Evolutionary conservation across 2,888 invertebrate genomes (phyloP), one percentile per base, ranked within the genome.

Genomic region (Scaptodrosophila latifasciaeformis): DNA sequence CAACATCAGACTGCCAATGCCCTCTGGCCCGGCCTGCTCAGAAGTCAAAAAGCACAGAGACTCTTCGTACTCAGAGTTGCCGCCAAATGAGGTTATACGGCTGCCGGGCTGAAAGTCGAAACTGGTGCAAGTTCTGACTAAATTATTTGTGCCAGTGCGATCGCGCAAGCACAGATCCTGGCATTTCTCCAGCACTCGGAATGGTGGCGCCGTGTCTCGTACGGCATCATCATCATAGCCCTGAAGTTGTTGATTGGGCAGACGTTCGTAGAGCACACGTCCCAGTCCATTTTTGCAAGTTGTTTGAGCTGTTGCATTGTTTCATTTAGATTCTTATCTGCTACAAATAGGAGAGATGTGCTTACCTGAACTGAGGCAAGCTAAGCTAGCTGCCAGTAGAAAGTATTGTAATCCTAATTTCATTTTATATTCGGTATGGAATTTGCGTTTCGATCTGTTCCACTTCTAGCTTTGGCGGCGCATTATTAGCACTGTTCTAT

Each of bases 81-180:
- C 92, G 65, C 92, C 93, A 76, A 92, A 95, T 0, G 93, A 93
- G 27, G 94, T 92, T 64, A 94, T 93, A 31, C 95, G 89, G 65
- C 93, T 93, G 52, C 96, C 96, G 0, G 96, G 95, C 86, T 95
- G 94, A 83, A 96, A 96, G 86, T 96, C 96, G 69, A 96, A 95
- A 39, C 95, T 96, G 59, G 93, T 92, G 85, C 96, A 96, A 1
- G 93, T 91, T 64, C 95, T 89, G 15, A 95, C 94, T 42, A 95
- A 89, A 84, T 95, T 94, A 84, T 93, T 94, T 7, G 92, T 91
- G 2, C 89, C 90, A 1, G 90, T 89, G 61, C 95, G 89, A 84
- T 96, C 96, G 13, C 95, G 89, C 54, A 95, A 87, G 79, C 96
- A 96, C 7, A 95, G 86, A 77, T 94, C 93, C 85, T 94, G 94